Evolutionary conservation across 2,797 vertebrate species (phyloP), one percentile per base, ranked within the genome.

Genomic region (Tauraco hartlaubi): DNA sequence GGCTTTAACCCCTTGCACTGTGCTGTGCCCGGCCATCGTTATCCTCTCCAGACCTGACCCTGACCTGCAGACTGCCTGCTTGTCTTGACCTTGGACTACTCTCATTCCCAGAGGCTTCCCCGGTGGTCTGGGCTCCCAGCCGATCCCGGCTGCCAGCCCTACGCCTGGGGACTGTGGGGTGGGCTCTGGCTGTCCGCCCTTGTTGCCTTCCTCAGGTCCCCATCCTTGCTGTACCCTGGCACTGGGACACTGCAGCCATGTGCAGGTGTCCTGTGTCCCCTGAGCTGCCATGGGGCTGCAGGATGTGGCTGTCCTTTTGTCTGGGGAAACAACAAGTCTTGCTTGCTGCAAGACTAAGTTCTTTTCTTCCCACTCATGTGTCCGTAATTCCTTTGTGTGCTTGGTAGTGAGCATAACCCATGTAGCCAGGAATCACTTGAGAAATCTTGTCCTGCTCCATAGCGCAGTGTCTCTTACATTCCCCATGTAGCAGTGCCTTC

Each of bases 211-310:
- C 74, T 78, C 71, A 63, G 15, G 19, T 78, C 56, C 22, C n/a
- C 4, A 0, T 58, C 8, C 17, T 63, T 16, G 21, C 35, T 59
- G 25, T 37, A 8, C 39, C 43, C 21, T n/a, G 33, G 7, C 44
- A 9, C 3, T 7, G 52, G 43, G 74, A 56, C 35, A 54, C 29
- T 5, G 39, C 49, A 35, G 31, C 68, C 9, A 9, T 4, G 15
- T 12, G 26, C 64, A 52, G 10, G 13, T 62, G 14, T 23, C 48
- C n/a, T 74, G 44, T 68, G 52, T 29, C 52, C 41, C 77, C 62
- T 56, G 48, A 59, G n/a, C 29, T 16, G 8, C 19, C 31, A 6
- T 0, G 0, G 35, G 7, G 3, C 15, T 78, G 68, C 19, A 55
- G 18, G 55, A 29, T 43, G 29, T 21, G 8, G 4, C 6, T 63